Evolutionary conservation across 2,113 vertebrate genomes (phyloP), one percentile per base, ranked within the genome.

Genomic region (Malurus melanocephalus): DNA sequence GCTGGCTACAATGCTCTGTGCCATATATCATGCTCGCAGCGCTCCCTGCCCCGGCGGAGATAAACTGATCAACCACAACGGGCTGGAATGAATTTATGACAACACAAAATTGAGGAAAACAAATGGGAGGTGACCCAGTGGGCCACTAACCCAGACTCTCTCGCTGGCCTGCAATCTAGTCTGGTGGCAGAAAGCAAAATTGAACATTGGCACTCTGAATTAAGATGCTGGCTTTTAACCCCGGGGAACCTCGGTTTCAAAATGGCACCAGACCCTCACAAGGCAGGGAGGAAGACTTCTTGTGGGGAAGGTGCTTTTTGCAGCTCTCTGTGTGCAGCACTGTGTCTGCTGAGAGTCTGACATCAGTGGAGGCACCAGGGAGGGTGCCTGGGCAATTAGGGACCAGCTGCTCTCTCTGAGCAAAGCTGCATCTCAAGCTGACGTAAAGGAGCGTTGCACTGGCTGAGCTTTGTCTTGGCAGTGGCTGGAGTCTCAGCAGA

Each of bases 71-170:
- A 97, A 97, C 97, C 98, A 98, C 97, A 95, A 97, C 96, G 96
- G 98, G 97, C 97, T 98, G 97, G 97, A 98, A 98, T 98, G 98
- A 99, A 98, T 99, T 98, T 98, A 98, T 98, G 98, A 98, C 98
- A 98, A 98, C 97, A 98, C 97, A 97, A 98, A 98, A 98, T 98
- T 97, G 98, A 98, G 97, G 97, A 97, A 98, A 98, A 98, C 98
- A 98, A 98, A 98, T 98, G 98, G 97, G 96, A 98, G 97, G 97
- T 98, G 98, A 98, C 98, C 98, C 96, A 95, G 81, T 94, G 96
- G 98, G 97, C 97, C 97, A 96, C 97, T 97, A 97, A 98, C 97
- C 98, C 93, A 74, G 96, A 96, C 97, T 97, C 96, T 94, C 89
- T 94, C 2, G 30, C 91, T 74, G 96, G 97, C 97, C 97, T 97